A percentile compares a stretch with the other conserved stretches of the same genome.
These are phyloP conservation scores for Tetramorium bicarinatum DNA, from an alignment of 2,888 invertebrate genomes.

Conservation along the genomic window DNA sequence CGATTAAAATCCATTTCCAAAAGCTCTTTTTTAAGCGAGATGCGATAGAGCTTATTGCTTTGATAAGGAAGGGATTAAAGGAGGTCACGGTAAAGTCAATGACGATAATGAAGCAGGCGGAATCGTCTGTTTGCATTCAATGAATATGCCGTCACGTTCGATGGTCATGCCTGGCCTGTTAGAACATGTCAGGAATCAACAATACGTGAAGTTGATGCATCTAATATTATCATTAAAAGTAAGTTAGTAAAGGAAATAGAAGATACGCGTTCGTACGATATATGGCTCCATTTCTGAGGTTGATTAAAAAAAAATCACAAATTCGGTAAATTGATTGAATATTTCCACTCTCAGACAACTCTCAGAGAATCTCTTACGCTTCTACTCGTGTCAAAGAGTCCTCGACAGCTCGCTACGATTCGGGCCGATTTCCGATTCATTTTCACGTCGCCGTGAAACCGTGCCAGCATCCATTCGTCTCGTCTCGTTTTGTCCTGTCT, in stretches of 20 bases:
- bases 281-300: background rate
- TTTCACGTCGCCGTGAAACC: slow-evolving; percentile 48
- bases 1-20: background rate
- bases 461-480: slow-evolving; percentile 65
- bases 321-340: background rate
- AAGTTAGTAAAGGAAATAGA: background rate
- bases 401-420: slow-evolving; percentile 11
- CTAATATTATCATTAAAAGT: background rate
- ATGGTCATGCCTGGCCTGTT: slow-evolving; percentile 12
- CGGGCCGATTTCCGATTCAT: slow-evolving; percentile 69
- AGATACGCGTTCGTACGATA: background rate
- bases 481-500: slow-evolving; percentile 31
- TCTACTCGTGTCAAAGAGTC: slow-evolving; percentile 45
- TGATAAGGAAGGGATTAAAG: slow-evolving; percentile 30
- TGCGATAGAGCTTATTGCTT: background rate
- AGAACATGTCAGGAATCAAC: background rate
- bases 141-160: slow-evolving; percentile 35
- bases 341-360: slow-evolving; percentile 4
- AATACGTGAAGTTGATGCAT: background rate
- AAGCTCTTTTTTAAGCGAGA: background rate
- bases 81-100: slow-evolving; percentile 50
- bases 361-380: background rate
- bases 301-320: background rate
- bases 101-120: slow-evolving; percentile 38
- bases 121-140: slow-evolving; percentile 41